Evolutionary conservation across 2,797 vertebrate species (phyloP), one percentile per base, ranked within the genome.

Genomic region (Crenichthys baileyi): DNA sequence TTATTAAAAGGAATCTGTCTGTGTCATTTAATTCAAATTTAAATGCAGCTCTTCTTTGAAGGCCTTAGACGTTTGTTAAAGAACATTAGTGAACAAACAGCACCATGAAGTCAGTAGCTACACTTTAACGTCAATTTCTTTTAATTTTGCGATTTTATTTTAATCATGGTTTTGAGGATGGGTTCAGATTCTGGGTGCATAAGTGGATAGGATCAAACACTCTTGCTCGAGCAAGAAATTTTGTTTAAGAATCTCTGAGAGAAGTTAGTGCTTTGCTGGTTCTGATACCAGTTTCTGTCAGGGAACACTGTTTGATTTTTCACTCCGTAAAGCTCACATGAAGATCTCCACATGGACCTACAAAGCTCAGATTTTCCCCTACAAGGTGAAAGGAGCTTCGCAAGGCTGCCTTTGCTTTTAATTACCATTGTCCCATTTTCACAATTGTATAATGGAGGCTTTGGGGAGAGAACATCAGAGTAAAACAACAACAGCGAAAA

Each of bases 391-490:
- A 0, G 26, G 22, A 82, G n/a, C 29, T 70, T 31, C 48, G 68
- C 20, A 78, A 70, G 53, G 72, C 76, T 74, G 24, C 60, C 65
- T 79, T 71, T 41, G 8, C 56, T 78, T 78, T 81, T 72, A 65
- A 68, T 82, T 77, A 70, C 53, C 15, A 53, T 44, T 70, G 83
- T 36, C 81, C 80, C n/a, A 86, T 89, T 92, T 90, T 82, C 58
- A 79, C 46, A 79, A 58, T 77, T 88, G 78, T 70, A 70, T 87
- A 86, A 88, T 61, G n/a, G 7, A 83, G 18, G 53, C 82, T 85
- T 82, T 84, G 75, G 79, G 87, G 80, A 84, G 31, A 83, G 82
- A 85, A 82, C 79, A 79, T 61, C 15, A 79, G 72, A 89, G 75
- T 84, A 83, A 58, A 89, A 79, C 55, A 41, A 81, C 82, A 80